Evolutionary conservation across 2,113 vertebrate species (phyloP), one percentile per base, ranked within the genome.

Genomic region (Tetraodon nigroviridis): DNA sequence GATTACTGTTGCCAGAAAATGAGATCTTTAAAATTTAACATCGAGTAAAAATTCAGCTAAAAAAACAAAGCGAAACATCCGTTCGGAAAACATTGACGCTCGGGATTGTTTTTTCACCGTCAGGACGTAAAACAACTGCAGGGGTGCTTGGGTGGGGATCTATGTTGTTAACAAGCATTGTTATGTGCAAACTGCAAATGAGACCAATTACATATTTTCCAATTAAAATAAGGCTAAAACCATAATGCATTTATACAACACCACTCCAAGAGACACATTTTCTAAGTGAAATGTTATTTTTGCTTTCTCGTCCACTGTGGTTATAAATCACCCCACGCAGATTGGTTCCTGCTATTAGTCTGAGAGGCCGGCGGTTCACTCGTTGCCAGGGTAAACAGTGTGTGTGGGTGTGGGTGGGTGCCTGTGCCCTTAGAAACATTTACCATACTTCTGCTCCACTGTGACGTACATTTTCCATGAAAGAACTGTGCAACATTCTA

Each of bases 291-390:
- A 27, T 60, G 41, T 79, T 69, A 56, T 51, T 44, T 16, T 42
- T 42, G 70, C 61, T 51, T 73, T 84, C 75, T 82, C 67, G 67
- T 52, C 65, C 80, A 76, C 79, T 75, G 74, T 73, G 67, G 80
- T 64, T 80, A 67, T 75, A 75, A 80, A 86, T 80, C 72, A 75
- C 84, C 75, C 68, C 71, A 84, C 78, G 67, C 61, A 82, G 70
- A 87, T 86, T 80, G 71, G 81, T 76, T 86, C 58, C 78, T 71
- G 69, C 62, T 62, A 58, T 67, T 70, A 62, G 73, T 72, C 67
- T 70, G 58, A 10, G 41, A 73, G 61, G 53, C 52, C 55, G 62
- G 63, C 53, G 52, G 51, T 75, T 76, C 68, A n/a, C 66, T 80
- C 37, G n/a, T 63, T 58, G 66, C 70, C 66, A 78, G 64, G 58